phyloP scores from a whole-genome alignment of 2,888 invertebrate species.

The Agrypnus murinus region DNA sequence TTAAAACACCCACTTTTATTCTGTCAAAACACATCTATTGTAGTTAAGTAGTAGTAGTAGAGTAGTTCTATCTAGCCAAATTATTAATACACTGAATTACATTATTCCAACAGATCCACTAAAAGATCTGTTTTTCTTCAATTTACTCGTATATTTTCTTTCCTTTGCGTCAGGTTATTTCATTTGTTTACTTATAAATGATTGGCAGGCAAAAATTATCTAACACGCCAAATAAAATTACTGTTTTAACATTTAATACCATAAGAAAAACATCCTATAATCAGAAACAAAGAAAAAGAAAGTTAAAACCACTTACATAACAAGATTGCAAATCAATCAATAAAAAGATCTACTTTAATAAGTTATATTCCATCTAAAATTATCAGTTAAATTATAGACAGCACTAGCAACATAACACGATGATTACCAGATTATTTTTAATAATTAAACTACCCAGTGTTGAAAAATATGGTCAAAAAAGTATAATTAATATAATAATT shows the following conservation, averaged over 20 bases:
- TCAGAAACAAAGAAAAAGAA: constrained; percentile 41
- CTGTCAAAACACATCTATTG: constrained; percentile 47
- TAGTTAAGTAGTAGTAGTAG: constrained; percentile 18
- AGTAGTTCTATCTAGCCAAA: constrained; percentile 44
- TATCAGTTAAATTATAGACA: constrained; percentile 54
- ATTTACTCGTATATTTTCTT: constrained; percentile 32
- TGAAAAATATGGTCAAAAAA: constrained; percentile 46
- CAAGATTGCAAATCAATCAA: constrained; percentile 50
- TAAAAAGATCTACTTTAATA: constrained; percentile 54
- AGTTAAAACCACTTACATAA: constrained; percentile 52
- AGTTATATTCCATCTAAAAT: constrained; percentile 52
- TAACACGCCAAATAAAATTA: constrained; percentile 48
- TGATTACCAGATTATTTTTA: constrained; percentile 47
- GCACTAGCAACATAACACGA: constrained; percentile 55
- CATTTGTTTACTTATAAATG: not conserved
- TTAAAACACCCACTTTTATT: constrained; percentile 49
- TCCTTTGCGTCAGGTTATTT: constrained; percentile 39
- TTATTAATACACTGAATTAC: constrained; percentile 45
- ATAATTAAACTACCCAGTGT: constrained; percentile 43
- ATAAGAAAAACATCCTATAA: constrained; percentile 46
- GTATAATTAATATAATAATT: no score
- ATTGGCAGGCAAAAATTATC: constrained; percentile 35
- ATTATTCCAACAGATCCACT: constrained; percentile 26
- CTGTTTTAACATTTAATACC: constrained; percentile 51
- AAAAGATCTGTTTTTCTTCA: constrained; percentile 5